phyloP scores from a whole-genome alignment of 2,113 vertebrate genomes.

The Oriolus oriolus region DNA sequence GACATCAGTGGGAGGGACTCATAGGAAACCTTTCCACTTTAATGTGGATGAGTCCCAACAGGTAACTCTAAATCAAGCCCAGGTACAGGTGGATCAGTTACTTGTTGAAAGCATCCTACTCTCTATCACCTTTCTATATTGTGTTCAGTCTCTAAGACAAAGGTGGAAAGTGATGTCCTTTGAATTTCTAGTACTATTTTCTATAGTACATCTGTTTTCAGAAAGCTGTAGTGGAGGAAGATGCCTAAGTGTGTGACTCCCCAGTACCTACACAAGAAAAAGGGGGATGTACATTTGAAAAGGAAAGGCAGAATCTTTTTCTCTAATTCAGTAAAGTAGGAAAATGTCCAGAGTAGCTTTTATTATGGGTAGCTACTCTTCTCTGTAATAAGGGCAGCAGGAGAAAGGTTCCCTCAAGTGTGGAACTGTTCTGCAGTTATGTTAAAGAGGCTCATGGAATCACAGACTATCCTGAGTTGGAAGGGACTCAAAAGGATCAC shows the following conservation, averaged over 20 bases:
- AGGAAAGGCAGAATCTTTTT: neutral
- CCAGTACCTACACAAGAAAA: neutral
- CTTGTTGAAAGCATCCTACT: neutral
- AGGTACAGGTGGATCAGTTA: neutral
- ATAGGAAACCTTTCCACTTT: neutral
- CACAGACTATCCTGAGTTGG: neutral
- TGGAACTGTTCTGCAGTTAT: neutral
- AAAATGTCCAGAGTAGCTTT: neutral
- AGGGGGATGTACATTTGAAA: neutral
- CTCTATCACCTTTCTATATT: neutral
- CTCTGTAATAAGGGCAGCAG: neutral
- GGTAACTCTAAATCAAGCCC: neutral
- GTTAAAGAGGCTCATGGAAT: neutral
- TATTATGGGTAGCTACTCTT: neutral
- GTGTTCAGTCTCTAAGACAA: neutral
- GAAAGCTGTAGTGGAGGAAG: neutral
- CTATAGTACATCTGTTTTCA: neutral
- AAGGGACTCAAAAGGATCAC: neutral
- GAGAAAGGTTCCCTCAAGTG: neutral
- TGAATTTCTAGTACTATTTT: neutral
- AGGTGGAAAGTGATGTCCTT: neutral
- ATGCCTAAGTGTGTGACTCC: rapidly evolving
- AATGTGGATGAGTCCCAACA: neutral
- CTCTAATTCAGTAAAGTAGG: neutral
- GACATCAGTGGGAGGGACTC: neutral